These are phyloP conservation scores for Callorhinus ursinus DNA, from an alignment of 2,113 vertebrate species.

Conservation along the genomic window DNA sequence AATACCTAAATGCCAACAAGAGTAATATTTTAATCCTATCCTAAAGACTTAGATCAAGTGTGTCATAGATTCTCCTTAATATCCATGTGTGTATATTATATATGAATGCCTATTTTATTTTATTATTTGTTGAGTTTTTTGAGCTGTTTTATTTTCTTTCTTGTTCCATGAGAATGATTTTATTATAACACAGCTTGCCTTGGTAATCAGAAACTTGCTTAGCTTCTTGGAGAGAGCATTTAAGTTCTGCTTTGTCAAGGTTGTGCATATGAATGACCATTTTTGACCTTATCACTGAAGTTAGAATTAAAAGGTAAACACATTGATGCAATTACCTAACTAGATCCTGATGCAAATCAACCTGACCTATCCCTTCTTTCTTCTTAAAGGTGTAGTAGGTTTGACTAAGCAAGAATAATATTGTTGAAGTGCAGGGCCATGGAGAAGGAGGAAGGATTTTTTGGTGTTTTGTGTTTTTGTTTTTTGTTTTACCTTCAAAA, in stretches of 20 bases:
- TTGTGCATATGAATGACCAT: neutral
- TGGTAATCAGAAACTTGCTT: neutral
- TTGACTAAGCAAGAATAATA: neutral
- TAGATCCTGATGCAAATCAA: neutral
- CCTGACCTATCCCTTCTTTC: neutral
- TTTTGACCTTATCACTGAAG: neutral
- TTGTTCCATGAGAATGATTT: neutral
- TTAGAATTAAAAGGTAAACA: slow-evolving; percentile 33
- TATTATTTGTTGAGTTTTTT: neutral
- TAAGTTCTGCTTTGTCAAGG: neutral
- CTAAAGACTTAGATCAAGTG: neutral
- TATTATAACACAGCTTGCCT: neutral
- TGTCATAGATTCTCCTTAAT: neutral
- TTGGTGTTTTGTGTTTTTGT: neutral
- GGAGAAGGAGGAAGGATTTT: neutral
- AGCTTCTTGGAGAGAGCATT: neutral
- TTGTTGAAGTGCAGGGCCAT: neutral
- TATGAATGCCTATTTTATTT: neutral
- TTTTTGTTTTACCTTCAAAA: neutral
- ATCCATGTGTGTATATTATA: neutral
- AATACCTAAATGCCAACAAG: neutral
- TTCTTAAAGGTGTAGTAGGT: neutral
- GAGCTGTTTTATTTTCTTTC: slow-evolving; percentile 18
- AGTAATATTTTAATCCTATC: slow-evolving; percentile 33
- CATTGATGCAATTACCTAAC: neutral